Evolutionary conservation across 2,797 vertebrate genomes (phyloP), one percentile per base, ranked within the genome.

Genomic region (Harpagifer antarcticus): DNA sequence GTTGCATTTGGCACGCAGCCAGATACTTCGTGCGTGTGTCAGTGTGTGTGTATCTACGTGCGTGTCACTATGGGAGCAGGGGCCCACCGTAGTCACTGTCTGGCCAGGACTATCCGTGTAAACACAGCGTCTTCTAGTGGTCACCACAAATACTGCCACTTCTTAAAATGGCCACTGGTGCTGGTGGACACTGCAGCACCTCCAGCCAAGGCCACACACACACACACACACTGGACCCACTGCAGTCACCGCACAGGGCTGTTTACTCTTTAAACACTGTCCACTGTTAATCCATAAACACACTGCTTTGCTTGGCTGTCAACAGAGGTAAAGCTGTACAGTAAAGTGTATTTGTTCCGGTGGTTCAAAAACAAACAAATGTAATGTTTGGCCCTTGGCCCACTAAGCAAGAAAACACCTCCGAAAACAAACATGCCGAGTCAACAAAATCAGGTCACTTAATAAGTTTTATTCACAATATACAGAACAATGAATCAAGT

Each of bases 1-100:
- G 85, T 91, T 85, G 85, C 86, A 89, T 88, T 93, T 96, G 96
- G 97, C 96, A 90, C 92, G 91, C 93, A 94, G 96, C 97, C 97
- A 94, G 86, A 91, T 84, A 82, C 86, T 96, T 94, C 92, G 90
- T 90, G 91, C 89, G 78, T 76, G 49, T 20, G 43, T 65, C 27
- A 27, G 55, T 71, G 75, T 54, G 59, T 19, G 52, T 43, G 52
- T 66, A 59, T 52, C 74, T 52, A 79, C 70, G 73, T 70, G 82
- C 44, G 88, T 79, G 90, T 91, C 91, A 91, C 91, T 90, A 75
- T 87, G 90, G 90, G 90, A 91, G 90, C 89, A 90, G 88, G 90
- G 91, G 90, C 87, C 90, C 91, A 83, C 86, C 83, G 79, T 82
- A 76, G 81, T 81, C 90, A 67, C 88, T 43, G 85, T 88, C 89